Conservation (phyloP, 2,888 invertebrate genomes). For the Ceriagrion tenellum region DNA sequence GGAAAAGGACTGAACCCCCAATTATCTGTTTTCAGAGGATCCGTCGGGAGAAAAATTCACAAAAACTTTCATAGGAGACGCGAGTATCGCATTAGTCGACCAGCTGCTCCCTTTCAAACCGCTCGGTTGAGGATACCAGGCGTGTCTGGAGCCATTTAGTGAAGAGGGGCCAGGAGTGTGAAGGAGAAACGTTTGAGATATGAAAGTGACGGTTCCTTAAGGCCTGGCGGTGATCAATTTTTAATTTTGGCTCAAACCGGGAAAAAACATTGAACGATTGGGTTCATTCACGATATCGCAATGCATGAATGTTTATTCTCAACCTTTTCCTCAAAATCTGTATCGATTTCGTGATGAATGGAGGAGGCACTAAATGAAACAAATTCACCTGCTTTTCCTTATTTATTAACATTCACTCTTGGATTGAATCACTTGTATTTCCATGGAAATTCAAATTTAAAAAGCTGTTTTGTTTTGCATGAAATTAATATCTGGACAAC, state of each 20-base stretch:
- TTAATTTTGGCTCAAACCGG: neutral
- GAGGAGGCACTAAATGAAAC: no score
- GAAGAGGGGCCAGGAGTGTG: neutral
- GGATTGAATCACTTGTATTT: no score
- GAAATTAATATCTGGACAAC: no score
- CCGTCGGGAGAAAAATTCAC: neutral
- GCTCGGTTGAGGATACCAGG: neutral
- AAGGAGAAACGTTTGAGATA: neutral
- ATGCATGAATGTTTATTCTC: no score
- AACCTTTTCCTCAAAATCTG: no score
- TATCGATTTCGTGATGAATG: no score
- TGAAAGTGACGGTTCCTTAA: neutral
- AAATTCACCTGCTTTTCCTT: no score
- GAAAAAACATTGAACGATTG: no score
- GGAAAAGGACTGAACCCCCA: constrained; percentile 1
- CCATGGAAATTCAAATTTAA: no score
- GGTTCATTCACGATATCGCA: no score
- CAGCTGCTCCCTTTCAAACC: neutral
- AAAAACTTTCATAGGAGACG: neutral
- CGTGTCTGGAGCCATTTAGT: constrained; percentile 29
- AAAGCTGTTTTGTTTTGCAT: no score
- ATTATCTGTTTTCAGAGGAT: neutral
- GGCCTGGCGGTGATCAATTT: neutral
- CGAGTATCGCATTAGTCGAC: neutral
- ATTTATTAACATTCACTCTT: no score